Evolutionary conservation across 2,113 vertebrate genomes (phyloP).

Genomic region (Spheniscus mendiculus): DNA sequence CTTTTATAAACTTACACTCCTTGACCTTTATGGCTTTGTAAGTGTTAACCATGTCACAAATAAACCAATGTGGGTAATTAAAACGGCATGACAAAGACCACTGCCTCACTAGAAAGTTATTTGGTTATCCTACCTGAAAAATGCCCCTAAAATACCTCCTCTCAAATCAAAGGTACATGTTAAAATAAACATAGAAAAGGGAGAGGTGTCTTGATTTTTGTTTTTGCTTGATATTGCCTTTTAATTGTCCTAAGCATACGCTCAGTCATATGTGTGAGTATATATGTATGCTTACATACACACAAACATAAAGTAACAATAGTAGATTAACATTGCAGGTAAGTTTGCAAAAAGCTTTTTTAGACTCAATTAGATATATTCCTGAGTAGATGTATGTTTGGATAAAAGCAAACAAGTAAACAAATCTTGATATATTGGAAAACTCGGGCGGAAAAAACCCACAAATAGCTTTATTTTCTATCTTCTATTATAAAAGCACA

Average conservation of each 20-base stretch:
- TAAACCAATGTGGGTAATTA: neutral
- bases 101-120: neutral
- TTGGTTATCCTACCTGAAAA: neutral
- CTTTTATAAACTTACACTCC: neutral
- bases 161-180: neutral
- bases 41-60: neutral
- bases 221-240: neutral
- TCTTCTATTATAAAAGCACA: neutral
- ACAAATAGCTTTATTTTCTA: neutral
- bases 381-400: neutral
- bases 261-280: slow-evolving; percentile 15
- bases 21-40: neutral
- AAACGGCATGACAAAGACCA: neutral
- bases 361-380: neutral
- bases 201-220: neutral
- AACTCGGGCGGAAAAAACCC: neutral
- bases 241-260: slow-evolving; percentile 45
- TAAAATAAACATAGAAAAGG: neutral
- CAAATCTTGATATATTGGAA: neutral
- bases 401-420: neutral
- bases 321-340: neutral
- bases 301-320: neutral
- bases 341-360: slow-evolving; percentile 2
- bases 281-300: neutral
- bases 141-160: neutral